A percentile compares a stretch with the other conserved stretches of the same genome.
Conservation (phyloP, 2,797 vertebrate genomes). For the Myotis myotis region DNA sequence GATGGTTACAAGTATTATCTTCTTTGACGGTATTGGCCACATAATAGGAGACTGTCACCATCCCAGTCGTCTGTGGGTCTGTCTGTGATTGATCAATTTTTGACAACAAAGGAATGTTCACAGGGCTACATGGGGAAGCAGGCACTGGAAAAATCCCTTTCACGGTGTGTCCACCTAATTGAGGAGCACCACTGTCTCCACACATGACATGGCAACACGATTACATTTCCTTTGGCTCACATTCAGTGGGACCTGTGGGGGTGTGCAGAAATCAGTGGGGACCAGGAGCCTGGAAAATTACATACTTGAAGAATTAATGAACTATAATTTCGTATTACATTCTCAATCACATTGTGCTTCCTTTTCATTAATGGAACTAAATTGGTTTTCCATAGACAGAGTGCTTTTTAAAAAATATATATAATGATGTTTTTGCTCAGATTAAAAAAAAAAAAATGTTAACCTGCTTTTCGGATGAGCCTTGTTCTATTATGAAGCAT, state of each 20-base stretch:
- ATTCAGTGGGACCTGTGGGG: conserved; percentile 78
- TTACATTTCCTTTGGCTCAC: conserved; percentile 80
- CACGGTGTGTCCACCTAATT: conserved; percentile 71
- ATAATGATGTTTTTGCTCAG: conserved; percentile 68
- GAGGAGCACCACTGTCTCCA: conserved; percentile 53
- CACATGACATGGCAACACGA: conserved; percentile 42
- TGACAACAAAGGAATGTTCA: conserved; percentile 78
- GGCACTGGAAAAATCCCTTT: conserved; percentile 80
- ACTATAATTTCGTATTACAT: conserved; percentile 83
- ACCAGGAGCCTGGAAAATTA: conserved; percentile 85
- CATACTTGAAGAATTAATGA: conserved; percentile 86
- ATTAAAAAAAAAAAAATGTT: background rate
- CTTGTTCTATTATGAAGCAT: conserved; percentile 65
- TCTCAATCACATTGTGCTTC: conserved; percentile 83
- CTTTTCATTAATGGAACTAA: conserved; percentile 85
- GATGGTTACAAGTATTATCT: conserved; percentile 82
- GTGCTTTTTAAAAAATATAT: conserved; percentile 73
- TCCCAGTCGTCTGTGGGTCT: conserved; percentile 68
- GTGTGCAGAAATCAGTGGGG: conserved; percentile 82
- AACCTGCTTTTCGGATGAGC: conserved; percentile 52
- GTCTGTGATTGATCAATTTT: conserved; percentile 80
- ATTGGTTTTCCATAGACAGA: conserved; percentile 82
- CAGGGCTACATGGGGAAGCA: conserved; percentile 69
- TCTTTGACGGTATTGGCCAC: conserved; percentile 73
- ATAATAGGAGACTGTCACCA: conserved; percentile 77